Percentiles rank a stretch among this genome's conserved stretches.
Conservation (phyloP, 2,797 vertebrate species). For the Acanthurus tractus region DNA sequence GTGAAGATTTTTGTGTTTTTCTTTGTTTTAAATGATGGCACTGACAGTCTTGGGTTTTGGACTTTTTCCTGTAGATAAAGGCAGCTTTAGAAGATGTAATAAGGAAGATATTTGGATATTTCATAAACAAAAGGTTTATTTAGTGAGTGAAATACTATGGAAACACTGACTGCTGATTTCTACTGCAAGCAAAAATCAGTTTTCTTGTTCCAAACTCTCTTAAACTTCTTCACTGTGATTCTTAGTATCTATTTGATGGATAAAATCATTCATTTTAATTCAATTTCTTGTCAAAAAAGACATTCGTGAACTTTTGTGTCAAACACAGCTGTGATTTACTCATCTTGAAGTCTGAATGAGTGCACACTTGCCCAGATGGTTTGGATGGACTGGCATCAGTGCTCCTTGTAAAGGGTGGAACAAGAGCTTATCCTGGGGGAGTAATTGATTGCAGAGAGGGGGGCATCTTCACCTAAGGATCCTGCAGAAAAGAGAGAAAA, state of each 20-base stretch:
- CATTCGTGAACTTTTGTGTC: neutral
- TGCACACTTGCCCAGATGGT: conserved; percentile 13
- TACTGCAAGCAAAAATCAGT: neutral
- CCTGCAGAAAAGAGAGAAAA: conserved; percentile 10
- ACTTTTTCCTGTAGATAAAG: neutral
- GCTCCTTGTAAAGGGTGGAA: conserved; percentile 63
- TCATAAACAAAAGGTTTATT: neutral
- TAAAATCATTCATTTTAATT: neutral
- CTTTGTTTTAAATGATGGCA: neutral
- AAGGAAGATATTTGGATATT: neutral
- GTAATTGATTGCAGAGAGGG: conserved; percentile 79
- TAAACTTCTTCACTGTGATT: neutral
- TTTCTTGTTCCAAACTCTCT: neutral
- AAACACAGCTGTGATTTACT: conserved; percentile 2
- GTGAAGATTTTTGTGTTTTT: neutral
- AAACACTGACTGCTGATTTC: neutral
- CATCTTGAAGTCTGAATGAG: conserved; percentile 31
- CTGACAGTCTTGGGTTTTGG: neutral
- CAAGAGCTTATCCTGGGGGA: conserved; percentile 76
- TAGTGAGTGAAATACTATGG: too few species aligned
- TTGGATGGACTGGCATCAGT: conserved; percentile 55
- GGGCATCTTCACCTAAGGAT: too few species aligned
- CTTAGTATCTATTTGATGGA: neutral
- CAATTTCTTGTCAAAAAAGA: neutral
- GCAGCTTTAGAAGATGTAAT: neutral